Conservation (phyloP, 2,888 invertebrate genomes). For the Pristionchus mayeri region DNA sequence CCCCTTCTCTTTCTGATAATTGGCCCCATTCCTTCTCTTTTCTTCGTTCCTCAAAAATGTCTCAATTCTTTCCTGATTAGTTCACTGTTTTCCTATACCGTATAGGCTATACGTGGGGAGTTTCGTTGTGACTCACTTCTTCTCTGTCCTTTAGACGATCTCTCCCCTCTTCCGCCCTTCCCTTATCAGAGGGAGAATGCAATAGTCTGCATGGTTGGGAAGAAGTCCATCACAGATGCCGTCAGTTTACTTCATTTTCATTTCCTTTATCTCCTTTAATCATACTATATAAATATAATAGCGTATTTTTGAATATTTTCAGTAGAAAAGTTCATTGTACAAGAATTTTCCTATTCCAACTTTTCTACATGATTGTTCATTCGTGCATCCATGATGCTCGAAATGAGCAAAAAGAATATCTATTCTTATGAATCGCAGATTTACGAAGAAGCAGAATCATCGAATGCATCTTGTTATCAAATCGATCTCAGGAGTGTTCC, state of each 20-base stretch:
- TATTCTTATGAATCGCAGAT: too few species aligned
- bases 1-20: neutral
- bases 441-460: too few species aligned
- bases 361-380: too few species aligned
- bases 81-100: too few species aligned
- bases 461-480: too few species aligned
- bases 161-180: neutral
- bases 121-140: neutral
- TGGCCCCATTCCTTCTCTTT: neutral
- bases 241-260: neutral
- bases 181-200: neutral
- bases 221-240: neutral
- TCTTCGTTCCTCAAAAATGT: neutral
- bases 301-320: too few species aligned
- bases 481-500: conserved; percentile 1
- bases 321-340: too few species aligned
- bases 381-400: too few species aligned
- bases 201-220: neutral
- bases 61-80: neutral
- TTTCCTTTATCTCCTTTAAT: neutral
- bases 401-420: too few species aligned
- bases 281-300: neutral
- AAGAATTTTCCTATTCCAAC: too few species aligned
- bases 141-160: neutral
- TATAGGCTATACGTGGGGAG: too few species aligned